These are phyloP conservation scores for Polyodon spathula DNA, from an alignment of 2,113 vertebrate species.

Conservation along the genomic window DNA sequence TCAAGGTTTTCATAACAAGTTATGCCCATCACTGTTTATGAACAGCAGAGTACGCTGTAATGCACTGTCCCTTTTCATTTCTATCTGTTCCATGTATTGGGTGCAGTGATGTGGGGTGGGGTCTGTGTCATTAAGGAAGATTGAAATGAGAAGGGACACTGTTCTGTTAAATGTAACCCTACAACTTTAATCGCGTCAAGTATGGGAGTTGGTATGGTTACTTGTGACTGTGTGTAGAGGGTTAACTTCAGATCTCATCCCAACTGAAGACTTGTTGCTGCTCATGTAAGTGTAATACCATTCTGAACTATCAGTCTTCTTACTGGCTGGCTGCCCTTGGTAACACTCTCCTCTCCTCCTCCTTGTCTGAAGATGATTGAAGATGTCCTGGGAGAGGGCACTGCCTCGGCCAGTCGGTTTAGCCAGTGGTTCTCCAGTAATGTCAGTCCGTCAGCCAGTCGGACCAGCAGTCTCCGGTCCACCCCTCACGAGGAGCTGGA, in stretches of 20 bases:
- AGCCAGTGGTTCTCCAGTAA: constrained; percentile 90
- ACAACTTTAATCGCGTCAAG: no score
- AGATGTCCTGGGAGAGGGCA: constrained; percentile 89
- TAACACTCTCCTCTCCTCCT: constrained; percentile 11
- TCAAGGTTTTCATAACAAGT: constrained; percentile 29
- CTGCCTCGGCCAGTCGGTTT: constrained; percentile 81
- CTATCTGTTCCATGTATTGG: no score
- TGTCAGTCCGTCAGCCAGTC: constrained; percentile 82
- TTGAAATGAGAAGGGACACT: no score
- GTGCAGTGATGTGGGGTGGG: no score
- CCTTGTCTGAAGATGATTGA: constrained; percentile 84
- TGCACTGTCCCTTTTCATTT: no score
- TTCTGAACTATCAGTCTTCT: constrained; percentile 30
- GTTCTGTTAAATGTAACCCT: no score
- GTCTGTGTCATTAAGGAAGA: no score
- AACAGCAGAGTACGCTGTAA: no score
- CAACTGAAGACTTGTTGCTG: constrained; percentile 22
- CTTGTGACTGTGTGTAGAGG: no score
- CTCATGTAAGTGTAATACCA: constrained; percentile 43
- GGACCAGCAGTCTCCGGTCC: constrained; percentile 86
- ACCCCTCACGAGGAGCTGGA: constrained; percentile 94
- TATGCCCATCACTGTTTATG: constrained; percentile 49
- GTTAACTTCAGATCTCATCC: constrained; percentile 16
- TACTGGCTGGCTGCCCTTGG: constrained; percentile 13
- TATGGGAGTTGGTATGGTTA: no score